Conservation (phyloP, 2,113 vertebrate genomes). For the Etia nguti region DNA sequence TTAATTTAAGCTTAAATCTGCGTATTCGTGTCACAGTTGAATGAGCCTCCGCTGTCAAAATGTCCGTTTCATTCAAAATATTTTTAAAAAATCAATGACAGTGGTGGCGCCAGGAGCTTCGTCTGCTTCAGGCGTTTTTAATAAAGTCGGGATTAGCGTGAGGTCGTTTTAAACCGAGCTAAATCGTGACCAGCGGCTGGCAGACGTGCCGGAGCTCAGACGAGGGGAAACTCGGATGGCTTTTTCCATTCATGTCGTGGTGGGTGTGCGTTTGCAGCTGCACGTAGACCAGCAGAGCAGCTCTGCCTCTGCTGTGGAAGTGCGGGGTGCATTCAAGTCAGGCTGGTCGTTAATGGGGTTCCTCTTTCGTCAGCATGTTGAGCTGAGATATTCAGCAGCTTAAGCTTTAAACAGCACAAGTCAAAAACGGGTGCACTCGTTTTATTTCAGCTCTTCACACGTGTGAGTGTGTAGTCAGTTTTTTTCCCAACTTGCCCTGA, state of each 20-base stretch:
- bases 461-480: not conserved
- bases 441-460: not conserved
- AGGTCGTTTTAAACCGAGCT: not conserved
- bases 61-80: not conserved
- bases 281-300: slow-evolving; percentile 50
- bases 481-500: not conserved
- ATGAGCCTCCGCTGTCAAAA: not conserved
- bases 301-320: not conserved
- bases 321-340: slow-evolving; percentile 33
- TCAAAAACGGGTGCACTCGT: not conserved
- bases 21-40: not conserved
- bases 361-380: not conserved
- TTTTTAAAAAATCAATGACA: accelerated
- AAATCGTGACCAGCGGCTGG: not conserved
- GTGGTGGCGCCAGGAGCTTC: not conserved
- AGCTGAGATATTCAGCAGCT: accelerated
- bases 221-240: not conserved
- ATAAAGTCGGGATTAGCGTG: not conserved
- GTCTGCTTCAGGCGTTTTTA: not conserved
- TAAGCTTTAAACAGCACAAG: not conserved
- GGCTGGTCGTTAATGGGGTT: not conserved
- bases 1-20: not conserved
- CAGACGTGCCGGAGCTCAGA: not conserved
- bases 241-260: slow-evolving; percentile 6
- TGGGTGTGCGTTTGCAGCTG: slow-evolving; percentile 46